Evolutionary conservation across 2,888 invertebrate genomes (phyloP).

Genomic region (Clusia tigrina): DNA sequence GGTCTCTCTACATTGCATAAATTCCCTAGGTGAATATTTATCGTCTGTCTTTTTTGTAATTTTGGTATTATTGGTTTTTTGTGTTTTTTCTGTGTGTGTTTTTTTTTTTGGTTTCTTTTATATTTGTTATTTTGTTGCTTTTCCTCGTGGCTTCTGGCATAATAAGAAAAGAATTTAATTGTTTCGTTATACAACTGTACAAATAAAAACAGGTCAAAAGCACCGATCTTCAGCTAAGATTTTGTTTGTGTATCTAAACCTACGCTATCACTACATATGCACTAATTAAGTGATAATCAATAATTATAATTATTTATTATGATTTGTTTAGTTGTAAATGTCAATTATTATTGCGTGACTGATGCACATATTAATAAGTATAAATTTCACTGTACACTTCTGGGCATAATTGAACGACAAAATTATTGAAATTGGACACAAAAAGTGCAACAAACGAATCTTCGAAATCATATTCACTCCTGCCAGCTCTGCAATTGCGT

Average conservation of each 20-base stretch:
- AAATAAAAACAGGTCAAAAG: constrained; percentile 65
- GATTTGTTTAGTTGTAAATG: neutral
- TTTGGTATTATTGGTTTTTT: constrained; percentile 22
- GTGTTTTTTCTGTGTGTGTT: constrained; percentile 29
- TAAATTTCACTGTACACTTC: neutral
- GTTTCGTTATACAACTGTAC: constrained; percentile 61
- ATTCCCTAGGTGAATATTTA: too few relatives aligned
- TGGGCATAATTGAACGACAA: neutral
- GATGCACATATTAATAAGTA: too few relatives aligned
- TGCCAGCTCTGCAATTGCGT: too few relatives aligned
- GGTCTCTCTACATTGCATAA: too few relatives aligned
- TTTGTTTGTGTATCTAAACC: constrained; percentile 40
- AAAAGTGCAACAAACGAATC: too few relatives aligned
- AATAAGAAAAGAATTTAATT: constrained; percentile 46
- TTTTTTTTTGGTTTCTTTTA: constrained; percentile 22
- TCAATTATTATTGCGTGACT: neutral
- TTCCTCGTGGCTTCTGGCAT: too few relatives aligned
- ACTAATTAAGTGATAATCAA: constrained; percentile 30
- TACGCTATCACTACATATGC: constrained; percentile 43
- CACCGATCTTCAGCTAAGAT: constrained; percentile 66
- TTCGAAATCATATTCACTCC: too few relatives aligned
- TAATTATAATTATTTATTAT: neutral
- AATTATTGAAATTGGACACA: neutral
- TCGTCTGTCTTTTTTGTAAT: neutral
- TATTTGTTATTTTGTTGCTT: constrained; percentile 8